Percentiles rank a stretch among this genome's conserved stretches.
phyloP scores from a whole-genome alignment of 2,113 vertebrate genomes.

The Lota lota region DNA sequence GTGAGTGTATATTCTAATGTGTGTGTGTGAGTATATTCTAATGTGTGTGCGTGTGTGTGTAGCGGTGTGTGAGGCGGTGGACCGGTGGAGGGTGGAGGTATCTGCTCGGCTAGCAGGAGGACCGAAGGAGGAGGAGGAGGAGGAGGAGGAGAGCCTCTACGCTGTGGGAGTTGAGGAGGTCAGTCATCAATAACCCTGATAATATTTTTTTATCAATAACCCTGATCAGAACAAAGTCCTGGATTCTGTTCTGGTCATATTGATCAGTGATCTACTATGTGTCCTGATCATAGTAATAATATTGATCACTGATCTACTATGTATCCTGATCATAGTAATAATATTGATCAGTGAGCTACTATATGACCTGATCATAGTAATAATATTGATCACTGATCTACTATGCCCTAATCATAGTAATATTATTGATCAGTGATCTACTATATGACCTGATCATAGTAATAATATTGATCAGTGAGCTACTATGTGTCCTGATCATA shows the following conservation, averaged over 20 bases:
- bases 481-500: neutral
- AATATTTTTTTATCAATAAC: neutral
- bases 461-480: neutral
- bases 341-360: too few relatives aligned
- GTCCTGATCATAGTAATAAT: neutral
- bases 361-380: neutral
- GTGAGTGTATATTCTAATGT: neutral
- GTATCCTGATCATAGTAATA: neutral
- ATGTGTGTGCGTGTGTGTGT: neutral
- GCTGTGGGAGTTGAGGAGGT: slow-evolving; percentile 83
- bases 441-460: neutral
- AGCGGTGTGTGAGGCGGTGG: slow-evolving; percentile 83
- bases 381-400: too few relatives aligned
- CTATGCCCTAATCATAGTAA: neutral
- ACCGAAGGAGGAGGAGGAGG: slow-evolving; percentile 77
- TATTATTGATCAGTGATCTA: too few relatives aligned
- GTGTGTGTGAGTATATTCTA: too few relatives aligned
- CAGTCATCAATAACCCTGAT: neutral
- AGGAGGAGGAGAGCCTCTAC: slow-evolving; percentile 91
- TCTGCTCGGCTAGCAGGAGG: slow-evolving; percentile 74
- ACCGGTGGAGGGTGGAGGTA: slow-evolving; percentile 85
- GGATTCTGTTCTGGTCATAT: neutral
- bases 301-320: neutral
- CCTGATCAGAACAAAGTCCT: too few relatives aligned
- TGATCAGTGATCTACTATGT: neutral